Evolutionary conservation across 37 sponge, comb jelly and placozoan genomes (phyloP).

Genomic region (Spongia lamella): DNA sequence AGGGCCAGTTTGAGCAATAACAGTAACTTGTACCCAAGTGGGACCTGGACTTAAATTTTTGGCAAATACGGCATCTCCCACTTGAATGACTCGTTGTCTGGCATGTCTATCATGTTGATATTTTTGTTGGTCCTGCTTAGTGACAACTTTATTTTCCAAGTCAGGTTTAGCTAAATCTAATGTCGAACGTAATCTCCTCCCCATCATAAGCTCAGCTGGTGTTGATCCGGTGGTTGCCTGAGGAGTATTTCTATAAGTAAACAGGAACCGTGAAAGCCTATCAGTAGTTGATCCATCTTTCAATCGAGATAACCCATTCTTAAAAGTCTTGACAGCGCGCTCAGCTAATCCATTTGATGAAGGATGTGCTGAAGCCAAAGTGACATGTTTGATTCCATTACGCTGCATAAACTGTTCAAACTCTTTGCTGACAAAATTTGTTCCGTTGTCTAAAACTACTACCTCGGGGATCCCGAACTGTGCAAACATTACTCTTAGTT

Average conservation of each 20-base stretch:
- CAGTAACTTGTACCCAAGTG: conserved; percentile 14
- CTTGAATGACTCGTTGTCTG: neutral
- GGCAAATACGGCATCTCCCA: conserved; percentile 25
- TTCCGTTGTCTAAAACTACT: conserved; percentile 22
- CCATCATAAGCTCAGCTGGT: conserved; percentile 40
- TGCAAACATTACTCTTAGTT: conserved; percentile 24
- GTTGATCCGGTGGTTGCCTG: conserved; percentile 29
- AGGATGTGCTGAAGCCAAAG: conserved; percentile 14
- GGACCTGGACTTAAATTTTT: conserved; percentile 16
- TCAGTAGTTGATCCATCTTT: no score
- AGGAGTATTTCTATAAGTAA: conserved; percentile 36
- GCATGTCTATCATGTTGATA: neutral
- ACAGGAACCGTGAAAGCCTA: no score
- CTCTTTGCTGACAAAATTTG: conserved; percentile 4
- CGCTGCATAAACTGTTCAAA: conserved; percentile 5
- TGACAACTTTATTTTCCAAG: neutral
- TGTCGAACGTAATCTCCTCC: conserved; percentile 26
- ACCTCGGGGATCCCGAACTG: conserved; percentile 14
- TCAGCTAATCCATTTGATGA: conserved; percentile 33
- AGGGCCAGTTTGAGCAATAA: conserved; percentile 2
- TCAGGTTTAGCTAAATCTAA: conserved; percentile 42
- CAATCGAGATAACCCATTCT: no score
- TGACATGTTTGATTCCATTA: conserved; percentile 14
- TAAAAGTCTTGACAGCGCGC: conserved; percentile 26
- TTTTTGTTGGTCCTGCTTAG: conserved; percentile 25